These are phyloP conservation scores for Stegostoma tigrinum DNA, from an alignment of 2,113 vertebrate species.

Conservation along the genomic window DNA sequence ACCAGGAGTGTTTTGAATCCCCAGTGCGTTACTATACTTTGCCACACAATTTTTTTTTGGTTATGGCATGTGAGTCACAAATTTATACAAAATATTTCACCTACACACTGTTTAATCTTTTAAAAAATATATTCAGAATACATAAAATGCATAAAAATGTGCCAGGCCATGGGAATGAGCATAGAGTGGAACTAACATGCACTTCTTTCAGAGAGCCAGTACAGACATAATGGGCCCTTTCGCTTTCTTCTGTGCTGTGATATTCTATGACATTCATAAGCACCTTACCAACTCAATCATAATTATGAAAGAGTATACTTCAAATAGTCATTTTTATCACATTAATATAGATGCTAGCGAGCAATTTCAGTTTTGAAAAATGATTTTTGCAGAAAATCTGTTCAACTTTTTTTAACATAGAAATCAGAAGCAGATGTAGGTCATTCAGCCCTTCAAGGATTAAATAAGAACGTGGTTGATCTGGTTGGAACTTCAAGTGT, in stretches of 20 bases:
- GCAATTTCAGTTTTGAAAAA: not conserved
- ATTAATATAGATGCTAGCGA: not conserved
- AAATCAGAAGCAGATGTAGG: too few species aligned
- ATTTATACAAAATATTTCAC: constrained; percentile 5
- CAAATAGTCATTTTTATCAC: not conserved
- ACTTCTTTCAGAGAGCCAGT: not conserved
- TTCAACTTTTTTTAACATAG: not conserved
- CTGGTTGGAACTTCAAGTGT: too few species aligned
- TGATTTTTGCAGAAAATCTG: not conserved
- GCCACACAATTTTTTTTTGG: not conserved
- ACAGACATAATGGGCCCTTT: not conserved
- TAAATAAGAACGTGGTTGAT: too few species aligned
- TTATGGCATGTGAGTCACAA: not conserved
- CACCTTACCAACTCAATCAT: not conserved
- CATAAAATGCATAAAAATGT: not conserved
- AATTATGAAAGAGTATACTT: not conserved
- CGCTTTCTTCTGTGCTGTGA: not conserved
- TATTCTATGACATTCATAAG: not conserved
- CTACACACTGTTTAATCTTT: not conserved
- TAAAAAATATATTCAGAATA: not conserved
- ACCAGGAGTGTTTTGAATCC: constrained; percentile 10
- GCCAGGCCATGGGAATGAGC: not conserved
- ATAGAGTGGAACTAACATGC: not conserved
- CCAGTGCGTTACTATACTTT: not conserved
- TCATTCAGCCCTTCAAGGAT: too few species aligned